These are phyloP conservation scores for Cygnus olor DNA, from an alignment of 2,797 vertebrate genomes.

Conservation along the genomic window DNA sequence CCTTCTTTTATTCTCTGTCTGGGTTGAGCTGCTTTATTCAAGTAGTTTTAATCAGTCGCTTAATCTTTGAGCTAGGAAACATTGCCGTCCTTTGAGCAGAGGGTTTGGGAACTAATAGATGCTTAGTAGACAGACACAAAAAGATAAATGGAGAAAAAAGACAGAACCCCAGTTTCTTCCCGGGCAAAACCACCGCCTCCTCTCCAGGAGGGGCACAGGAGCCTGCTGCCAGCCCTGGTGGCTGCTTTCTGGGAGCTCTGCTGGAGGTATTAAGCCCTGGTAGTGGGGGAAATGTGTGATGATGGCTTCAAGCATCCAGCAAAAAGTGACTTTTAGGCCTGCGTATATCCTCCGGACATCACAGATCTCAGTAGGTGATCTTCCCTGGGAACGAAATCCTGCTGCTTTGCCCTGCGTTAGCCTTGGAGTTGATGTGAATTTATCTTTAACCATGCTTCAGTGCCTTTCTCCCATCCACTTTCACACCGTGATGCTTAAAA, in stretches of 20 bases:
- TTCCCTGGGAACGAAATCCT: fast-evolving
- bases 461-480: background rate
- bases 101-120: background rate
- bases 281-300: background rate
- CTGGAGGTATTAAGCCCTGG: background rate
- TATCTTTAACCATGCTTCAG: background rate
- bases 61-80: background rate
- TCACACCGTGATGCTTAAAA: background rate
- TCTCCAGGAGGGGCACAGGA: background rate
- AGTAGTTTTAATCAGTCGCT: background rate
- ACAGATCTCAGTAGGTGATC: background rate
- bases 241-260: background rate
- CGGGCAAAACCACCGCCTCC: background rate
- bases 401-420: background rate
- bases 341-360: background rate
- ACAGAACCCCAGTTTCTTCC: background rate
- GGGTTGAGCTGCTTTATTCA: background rate
- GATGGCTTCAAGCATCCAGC: background rate
- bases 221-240: background rate
- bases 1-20: background rate
- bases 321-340: background rate
- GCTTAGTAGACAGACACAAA: background rate
- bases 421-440: background rate
- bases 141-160: background rate
- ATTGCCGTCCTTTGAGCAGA: background rate